Conservation (phyloP, 2,113 vertebrate species). For the Scalopus aquaticus region DNA sequence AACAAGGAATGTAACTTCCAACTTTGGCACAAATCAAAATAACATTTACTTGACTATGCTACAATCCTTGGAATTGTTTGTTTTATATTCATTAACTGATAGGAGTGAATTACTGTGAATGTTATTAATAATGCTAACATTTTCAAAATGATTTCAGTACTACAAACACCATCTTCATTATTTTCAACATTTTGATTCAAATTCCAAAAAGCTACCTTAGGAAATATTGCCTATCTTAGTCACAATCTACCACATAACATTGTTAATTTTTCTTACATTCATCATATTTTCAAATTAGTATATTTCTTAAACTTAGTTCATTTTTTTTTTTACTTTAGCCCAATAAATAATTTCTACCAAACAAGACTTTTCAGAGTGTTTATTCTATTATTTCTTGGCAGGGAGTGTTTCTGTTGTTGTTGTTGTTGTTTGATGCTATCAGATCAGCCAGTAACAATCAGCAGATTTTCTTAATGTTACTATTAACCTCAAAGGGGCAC, state of each 20-base stretch:
- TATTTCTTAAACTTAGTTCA: neutral
- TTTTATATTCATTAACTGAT: neutral
- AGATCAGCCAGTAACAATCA: no score
- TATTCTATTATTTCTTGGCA: no score
- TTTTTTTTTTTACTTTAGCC: neutral
- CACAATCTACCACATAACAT: neutral
- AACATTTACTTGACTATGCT: neutral
- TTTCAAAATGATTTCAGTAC: neutral
- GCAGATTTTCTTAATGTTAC: no score
- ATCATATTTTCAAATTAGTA: neutral
- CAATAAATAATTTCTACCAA: neutral
- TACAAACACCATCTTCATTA: neutral
- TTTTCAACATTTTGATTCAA: neutral
- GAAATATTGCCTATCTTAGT: neutral
- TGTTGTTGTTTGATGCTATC: no score
- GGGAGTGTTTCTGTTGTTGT: no score
- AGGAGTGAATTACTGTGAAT: neutral
- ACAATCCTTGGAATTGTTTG: neutral
- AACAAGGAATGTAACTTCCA: neutral
- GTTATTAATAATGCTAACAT: constrained; percentile 2
- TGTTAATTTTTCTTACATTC: neutral
- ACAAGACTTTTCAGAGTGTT: neutral
- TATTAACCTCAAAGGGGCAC: no score
- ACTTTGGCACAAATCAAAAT: neutral
- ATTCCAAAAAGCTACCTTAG: neutral